Percentiles rank a stretch among this genome's conserved stretches.
These are phyloP conservation scores for Philypnodon macrostomus DNA, from an alignment of 2,797 vertebrate genomes.

Conservation along the genomic window DNA sequence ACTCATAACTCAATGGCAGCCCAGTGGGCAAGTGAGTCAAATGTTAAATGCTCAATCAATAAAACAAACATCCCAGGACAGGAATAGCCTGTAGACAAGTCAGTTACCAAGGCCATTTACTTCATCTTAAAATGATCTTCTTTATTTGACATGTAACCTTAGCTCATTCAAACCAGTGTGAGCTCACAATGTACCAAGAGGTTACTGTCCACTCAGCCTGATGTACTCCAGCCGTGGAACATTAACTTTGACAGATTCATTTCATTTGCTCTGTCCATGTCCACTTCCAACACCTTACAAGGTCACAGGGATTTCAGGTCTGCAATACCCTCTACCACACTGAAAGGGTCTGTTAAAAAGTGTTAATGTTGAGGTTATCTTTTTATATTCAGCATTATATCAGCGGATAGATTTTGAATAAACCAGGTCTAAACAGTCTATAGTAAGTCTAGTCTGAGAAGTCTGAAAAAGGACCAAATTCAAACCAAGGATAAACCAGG, in stretches of 20 bases:
- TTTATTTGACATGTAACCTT: not conserved
- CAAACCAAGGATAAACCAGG: too few species aligned
- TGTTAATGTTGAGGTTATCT: constrained; percentile 12
- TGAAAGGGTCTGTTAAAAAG: constrained; percentile 14
- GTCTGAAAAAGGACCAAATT: too few species aligned
- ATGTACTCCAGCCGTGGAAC: constrained; percentile 41
- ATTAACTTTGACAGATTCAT: constrained; percentile 35
- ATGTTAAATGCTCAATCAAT: constrained; percentile 14
- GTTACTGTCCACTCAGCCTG: constrained; percentile 30
- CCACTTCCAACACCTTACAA: constrained; percentile 46
- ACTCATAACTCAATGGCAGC: too few species aligned
- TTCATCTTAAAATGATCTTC: constrained; percentile 4
- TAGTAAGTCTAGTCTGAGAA: too few species aligned
- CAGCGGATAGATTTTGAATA: not conserved
- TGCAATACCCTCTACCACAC: constrained; percentile 22
- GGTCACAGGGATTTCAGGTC: constrained; percentile 36
- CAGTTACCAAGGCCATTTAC: not conserved
- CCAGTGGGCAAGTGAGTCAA: too few species aligned
- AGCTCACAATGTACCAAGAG: not conserved
- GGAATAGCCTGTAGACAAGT: constrained; percentile 9
- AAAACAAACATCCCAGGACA: constrained; percentile 3
- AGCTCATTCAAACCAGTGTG: constrained; percentile 2
- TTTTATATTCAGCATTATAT: constrained; percentile 10
- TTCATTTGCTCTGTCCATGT: constrained; percentile 11
- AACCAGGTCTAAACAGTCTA: too few species aligned